phyloP scores from a whole-genome alignment of 2,888 invertebrate species.

The Aquatica leii region DNA sequence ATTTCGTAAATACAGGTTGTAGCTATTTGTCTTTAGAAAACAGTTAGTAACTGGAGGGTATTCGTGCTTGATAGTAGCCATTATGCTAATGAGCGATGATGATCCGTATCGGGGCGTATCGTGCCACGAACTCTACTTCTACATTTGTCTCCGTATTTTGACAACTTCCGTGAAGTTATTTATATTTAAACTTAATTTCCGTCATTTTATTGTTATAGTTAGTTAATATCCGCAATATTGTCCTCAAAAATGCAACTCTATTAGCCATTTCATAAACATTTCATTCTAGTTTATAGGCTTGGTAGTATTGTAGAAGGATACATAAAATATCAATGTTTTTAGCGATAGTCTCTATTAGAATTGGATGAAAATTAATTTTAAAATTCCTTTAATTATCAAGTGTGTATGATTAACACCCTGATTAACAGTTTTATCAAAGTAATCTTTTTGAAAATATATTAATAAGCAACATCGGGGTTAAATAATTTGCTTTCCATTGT shows the following conservation, averaged over 20 bases:
- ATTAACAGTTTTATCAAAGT: no score
- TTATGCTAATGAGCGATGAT: constrained; percentile 51
- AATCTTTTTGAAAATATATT: no score
- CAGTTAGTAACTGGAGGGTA: constrained; percentile 36
- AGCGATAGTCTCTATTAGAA: no score
- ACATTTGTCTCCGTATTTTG: constrained; percentile 34
- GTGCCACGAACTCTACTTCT: constrained; percentile 34
- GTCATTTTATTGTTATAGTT: constrained; percentile 28
- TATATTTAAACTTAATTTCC: constrained; percentile 27
- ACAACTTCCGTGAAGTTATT: constrained; percentile 31
- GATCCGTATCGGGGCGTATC: constrained; percentile 47
- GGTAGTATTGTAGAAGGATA: no score
- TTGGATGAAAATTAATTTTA: no score
- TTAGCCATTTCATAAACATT: constrained; percentile 5
- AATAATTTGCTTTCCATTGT: neutral
- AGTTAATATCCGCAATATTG: constrained; percentile 13
- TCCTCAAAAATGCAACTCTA: constrained; percentile 7
- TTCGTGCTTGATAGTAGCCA: constrained; percentile 38
- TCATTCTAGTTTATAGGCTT: no score
- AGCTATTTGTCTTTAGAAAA: constrained; percentile 32
- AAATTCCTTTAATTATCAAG: no score
- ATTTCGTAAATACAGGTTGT: constrained; percentile 25
- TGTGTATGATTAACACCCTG: no score
- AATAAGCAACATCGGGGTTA: no score
- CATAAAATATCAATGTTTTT: no score